Base-by-base conservation (phyloP, 2,797 vertebrate genomes). In the Phoeniculus purpureus region DNA sequence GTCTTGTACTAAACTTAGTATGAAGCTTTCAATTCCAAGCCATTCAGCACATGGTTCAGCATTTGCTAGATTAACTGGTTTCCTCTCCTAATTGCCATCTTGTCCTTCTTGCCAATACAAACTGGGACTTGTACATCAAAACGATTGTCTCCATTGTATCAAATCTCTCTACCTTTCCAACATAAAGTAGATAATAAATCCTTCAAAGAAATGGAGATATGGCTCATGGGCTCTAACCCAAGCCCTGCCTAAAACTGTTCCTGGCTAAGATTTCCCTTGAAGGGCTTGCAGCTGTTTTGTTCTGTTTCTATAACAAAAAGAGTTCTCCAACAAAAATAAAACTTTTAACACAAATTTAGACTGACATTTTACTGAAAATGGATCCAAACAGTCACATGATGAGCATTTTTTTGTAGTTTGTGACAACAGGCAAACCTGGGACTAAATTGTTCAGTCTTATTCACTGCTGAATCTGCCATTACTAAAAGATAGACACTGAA, bases 21-120 rank as follows among this genome's bases (percentile, higher is more conserved):
- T 79, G 88, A 92, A 77, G 73, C 47, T 74, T 83, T 79, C 70
- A 27, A 4, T 50, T 60, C 40, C 85, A 78, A 87, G 76, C 21
- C 56, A 85, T 68, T 62, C 59, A 85, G 70, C 93, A 95, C 81
- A 85, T 31, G 81, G 84, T 45, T 81, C 62, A 78, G 72, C 91
- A 88, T 52, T 75, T 95, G 89, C 87, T 82, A 55, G 73, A 25
- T 68, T 62, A 78, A 78, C 66, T 32, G 70, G 27, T 59, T 68
- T 74, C 58, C 78, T 88, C 65, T 82, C 31, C 29, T 70, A 60
- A 25, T 79, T 47, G 85, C 34, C 22, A 52, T 54, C 64, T 40
- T 60, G 34, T 56, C 71, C 51, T 61, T 65, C 58, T 74, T 93
- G 85, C 74, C 82, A 76, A 31, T 51, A 90, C 40, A 58, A 68